A percentile compares a stretch with the other conserved stretches of the same genome.
Evolutionary conservation across 2,797 vertebrate species (phyloP).

Genomic region (Meda fulgida): DNA sequence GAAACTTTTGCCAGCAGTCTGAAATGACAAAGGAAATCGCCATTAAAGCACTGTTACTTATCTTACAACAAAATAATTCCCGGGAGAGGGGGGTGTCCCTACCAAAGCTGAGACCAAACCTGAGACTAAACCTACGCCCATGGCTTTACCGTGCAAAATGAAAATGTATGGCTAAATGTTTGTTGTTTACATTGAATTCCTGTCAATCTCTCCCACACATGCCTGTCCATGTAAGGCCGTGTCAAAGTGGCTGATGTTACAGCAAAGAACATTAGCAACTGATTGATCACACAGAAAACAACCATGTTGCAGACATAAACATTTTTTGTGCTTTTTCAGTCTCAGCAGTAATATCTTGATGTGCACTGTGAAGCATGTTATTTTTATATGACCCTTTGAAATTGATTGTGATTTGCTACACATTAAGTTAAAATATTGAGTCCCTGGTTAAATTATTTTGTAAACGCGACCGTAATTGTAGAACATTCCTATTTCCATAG

Average conservation of each 20-base stretch:
- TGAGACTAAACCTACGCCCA: no score
- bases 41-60: no score
- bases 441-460: no score
- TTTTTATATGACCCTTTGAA: neutral
- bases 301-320: neutral
- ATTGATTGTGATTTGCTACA: no score
- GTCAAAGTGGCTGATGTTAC: neutral
- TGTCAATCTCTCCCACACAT: conserved; percentile 1
- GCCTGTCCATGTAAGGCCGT: neutral
- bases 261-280: neutral
- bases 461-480: no score
- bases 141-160: neutral
- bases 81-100: no score
- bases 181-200: neutral
- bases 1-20: no score
- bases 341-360: neutral
- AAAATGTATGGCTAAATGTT: conserved; percentile 2
- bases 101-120: no score
- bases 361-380: neutral
- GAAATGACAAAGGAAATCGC: no score
- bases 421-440: no score
- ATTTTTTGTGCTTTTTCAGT: neutral
- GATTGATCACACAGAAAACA: neutral
- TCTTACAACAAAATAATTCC: no score
- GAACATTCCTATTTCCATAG: no score